These are phyloP conservation scores for Clistopyga incitator DNA, from an alignment of 2,888 invertebrate genomes.

Conservation along the genomic window DNA sequence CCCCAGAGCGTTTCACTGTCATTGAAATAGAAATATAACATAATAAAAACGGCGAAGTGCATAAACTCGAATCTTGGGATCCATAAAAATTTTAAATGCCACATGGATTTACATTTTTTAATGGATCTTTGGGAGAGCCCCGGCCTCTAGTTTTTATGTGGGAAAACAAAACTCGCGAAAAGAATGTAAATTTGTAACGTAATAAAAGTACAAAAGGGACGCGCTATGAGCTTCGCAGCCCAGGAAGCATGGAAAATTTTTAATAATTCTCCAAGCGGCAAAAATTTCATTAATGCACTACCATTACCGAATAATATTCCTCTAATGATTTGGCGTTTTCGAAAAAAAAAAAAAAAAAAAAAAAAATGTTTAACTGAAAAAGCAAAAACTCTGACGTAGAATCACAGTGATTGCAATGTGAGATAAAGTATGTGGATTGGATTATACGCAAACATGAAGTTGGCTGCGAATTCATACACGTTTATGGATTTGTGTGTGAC, in stretches of 20 bases:
- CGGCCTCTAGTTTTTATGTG: slow-evolving; percentile 10
- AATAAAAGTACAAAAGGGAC: slow-evolving; percentile 26
- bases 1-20: not conserved
- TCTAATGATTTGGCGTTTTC: not conserved
- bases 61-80: not conserved
- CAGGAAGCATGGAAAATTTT: not conserved
- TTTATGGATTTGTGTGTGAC: not conserved
- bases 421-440: slow-evolving; percentile 51
- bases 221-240: not conserved
- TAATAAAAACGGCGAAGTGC: not conserved
- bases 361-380: too few species aligned
- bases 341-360: not conserved
- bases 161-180: slow-evolving; percentile 7
- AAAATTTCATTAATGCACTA: slow-evolving; percentile 12
- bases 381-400: not conserved
- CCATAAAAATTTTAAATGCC: slow-evolving; percentile 23
- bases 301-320: not conserved
- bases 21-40: slow-evolving; percentile 1
- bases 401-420: slow-evolving; percentile 55
- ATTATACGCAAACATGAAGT: slow-evolving; percentile 24
- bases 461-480: too few species aligned
- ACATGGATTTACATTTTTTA: slow-evolving; percentile 37
- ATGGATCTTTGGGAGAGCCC: slow-evolving; percentile 27
- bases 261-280: slow-evolving; percentile 13
- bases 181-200: slow-evolving; percentile 32